These are phyloP conservation scores for Cochlearius cochlearius DNA, from an alignment of 2,113 vertebrate genomes.

Conservation along the genomic window DNA sequence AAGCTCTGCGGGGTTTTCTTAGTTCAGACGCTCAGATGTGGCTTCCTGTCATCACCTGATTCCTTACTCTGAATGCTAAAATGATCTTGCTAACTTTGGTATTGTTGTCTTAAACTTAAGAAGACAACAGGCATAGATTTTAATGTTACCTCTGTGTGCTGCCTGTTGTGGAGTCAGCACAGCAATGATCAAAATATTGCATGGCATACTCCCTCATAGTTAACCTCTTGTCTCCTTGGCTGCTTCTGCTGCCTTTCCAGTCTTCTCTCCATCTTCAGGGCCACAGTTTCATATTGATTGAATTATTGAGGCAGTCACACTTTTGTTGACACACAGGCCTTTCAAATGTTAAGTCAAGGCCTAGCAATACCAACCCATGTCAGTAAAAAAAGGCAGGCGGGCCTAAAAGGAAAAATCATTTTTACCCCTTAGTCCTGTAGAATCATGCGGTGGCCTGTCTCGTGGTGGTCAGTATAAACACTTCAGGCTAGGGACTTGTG, in stretches of 20 bases:
- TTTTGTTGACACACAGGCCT: neutral
- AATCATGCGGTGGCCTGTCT: neutral
- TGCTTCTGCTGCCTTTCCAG: neutral
- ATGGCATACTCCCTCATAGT: neutral
- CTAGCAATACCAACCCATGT: neutral
- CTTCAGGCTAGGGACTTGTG: neutral
- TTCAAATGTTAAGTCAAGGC: neutral
- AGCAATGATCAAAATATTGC: neutral
- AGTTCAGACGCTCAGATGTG: neutral
- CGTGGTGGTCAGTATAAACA: neutral
- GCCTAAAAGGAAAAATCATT: neutral
- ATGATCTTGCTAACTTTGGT: neutral
- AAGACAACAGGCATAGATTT: neutral
- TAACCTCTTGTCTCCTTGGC: neutral
- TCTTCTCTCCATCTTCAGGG: neutral
- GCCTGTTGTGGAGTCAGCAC: neutral
- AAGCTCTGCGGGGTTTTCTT: conserved; percentile 13
- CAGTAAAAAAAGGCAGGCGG: neutral
- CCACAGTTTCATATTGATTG: neutral
- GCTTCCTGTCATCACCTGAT: conserved; percentile 33
- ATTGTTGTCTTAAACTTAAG: neutral
- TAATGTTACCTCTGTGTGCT: neutral
- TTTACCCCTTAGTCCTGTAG: neutral
- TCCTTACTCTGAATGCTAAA: neutral
- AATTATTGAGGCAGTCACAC: neutral